phyloP scores from a whole-genome alignment of 1,140 invertebrate genomes.

The Paraescarpia echinospica region DNA sequence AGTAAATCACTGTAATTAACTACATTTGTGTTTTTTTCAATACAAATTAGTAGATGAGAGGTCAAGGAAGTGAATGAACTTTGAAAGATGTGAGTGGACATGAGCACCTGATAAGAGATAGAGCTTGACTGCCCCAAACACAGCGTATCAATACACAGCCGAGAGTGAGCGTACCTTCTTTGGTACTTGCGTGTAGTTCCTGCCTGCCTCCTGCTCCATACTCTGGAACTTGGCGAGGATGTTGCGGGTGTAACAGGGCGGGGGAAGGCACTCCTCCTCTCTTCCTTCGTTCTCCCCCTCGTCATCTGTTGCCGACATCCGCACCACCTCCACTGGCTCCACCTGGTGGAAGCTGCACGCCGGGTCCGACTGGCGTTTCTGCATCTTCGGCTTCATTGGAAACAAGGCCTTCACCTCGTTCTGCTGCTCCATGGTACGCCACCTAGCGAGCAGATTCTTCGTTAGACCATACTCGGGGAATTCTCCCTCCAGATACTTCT shows the following conservation, averaged over 20 bases:
- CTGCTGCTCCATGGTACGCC: slow-evolving; percentile 21
- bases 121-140: too few species aligned
- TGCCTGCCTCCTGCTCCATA: slow-evolving; percentile 10
- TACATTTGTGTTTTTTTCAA: too few species aligned
- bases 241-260: slow-evolving; percentile 25
- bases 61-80: too few species aligned
- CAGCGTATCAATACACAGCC: too few species aligned
- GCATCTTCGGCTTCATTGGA: neutral
- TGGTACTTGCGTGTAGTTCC: neutral
- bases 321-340: slow-evolving; percentile 10
- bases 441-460: slow-evolving; percentile 25
- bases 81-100: too few species aligned
- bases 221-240: slow-evolving; percentile 28
- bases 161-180: neutral
- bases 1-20: too few species aligned
- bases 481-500: slow-evolving; percentile 18
- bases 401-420: neutral
- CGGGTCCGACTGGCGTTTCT: neutral
- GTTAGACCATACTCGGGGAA: slow-evolving; percentile 25
- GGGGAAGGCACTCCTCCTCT: slow-evolving; percentile 29
- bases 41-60: too few species aligned
- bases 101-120: too few species aligned
- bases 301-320: slow-evolving; percentile 3
- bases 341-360: neutral
- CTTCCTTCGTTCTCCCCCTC: neutral